Percentiles rank a stretch among this genome's conserved stretches.
phyloP scores from a whole-genome alignment of 2,113 vertebrate species.

The Solea senegalensis region DNA sequence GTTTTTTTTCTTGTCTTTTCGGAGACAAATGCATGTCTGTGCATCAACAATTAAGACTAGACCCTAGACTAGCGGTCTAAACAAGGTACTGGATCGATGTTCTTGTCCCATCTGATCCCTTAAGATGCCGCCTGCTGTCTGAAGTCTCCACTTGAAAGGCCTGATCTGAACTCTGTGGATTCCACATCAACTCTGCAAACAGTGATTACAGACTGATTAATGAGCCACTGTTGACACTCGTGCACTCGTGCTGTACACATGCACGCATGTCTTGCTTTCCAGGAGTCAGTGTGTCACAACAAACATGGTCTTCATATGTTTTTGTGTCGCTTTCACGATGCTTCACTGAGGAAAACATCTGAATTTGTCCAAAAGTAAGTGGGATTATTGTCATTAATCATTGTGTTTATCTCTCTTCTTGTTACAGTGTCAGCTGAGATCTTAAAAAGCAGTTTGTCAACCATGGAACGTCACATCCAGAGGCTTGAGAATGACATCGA shows the following conservation, averaged over 20 bases:
- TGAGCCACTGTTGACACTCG: slow-evolving; percentile 54
- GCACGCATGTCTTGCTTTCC: slow-evolving; percentile 34
- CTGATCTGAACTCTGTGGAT: slow-evolving; percentile 73
- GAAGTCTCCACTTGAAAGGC: slow-evolving; percentile 80
- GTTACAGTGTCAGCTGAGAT: slow-evolving; percentile 92
- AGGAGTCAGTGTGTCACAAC: slow-evolving; percentile 48
- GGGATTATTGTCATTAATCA: not conserved
- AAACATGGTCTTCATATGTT: not conserved
- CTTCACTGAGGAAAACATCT: not conserved
- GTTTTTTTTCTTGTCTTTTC: not conserved
- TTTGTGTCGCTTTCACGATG: not conserved
- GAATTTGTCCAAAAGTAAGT: not conserved
- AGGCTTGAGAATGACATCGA: slow-evolving; percentile 89
- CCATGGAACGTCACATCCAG: slow-evolving; percentile 91
- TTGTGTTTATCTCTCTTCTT: slow-evolving; percentile 14
- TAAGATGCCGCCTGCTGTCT: slow-evolving; percentile 74
- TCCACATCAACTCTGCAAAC: slow-evolving; percentile 71
- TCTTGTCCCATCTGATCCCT: slow-evolving; percentile 70
- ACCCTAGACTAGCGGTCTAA: slow-evolving; percentile 60
- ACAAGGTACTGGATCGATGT: slow-evolving; percentile 49
- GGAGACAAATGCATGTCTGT: not conserved
- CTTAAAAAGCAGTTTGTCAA: slow-evolving; percentile 89
- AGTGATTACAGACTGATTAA: slow-evolving; percentile 82
- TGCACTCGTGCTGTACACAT: slow-evolving; percentile 20
- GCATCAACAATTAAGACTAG: slow-evolving; percentile 61